Evolutionary conservation across 2,113 vertebrate genomes (phyloP), one percentile per base, ranked within the genome.

Genomic region (Albula goreensis): DNA sequence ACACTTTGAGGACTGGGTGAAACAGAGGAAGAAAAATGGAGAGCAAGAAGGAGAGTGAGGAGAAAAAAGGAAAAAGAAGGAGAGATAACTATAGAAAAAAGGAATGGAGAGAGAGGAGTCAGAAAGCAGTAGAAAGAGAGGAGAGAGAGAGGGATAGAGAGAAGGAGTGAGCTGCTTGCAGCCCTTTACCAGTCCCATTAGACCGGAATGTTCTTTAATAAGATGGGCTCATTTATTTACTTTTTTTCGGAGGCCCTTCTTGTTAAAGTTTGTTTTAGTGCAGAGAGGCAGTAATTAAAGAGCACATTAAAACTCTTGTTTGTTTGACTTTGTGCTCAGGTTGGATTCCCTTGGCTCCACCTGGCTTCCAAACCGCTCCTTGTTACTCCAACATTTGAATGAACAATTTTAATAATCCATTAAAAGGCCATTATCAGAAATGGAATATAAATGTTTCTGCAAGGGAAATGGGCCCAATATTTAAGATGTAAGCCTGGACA

Each of bases 291-390:
- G 88, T 90, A 88, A 93, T 94, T 91, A 92, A 80, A 19, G 70
- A 10, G 17, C 83, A 80, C 89, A 90, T 93, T 89, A 91, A 91
- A 92, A 82, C 83, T 74, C 52, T 81, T 91, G 88, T 92, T 93
- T 92, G 89, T 91, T 93, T 89, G 89, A 91, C 87, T 92, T 87
- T 84, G 79, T 87, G 89, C 92, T 91, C 86, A 90, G 91, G 92
- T 92, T 89, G 88, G 88, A 90, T 89, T 89, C 87, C 84, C 86
- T 90, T 84, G 91, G 89, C 89, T 88, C 85, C 85, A 87, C 88
- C 89, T 90, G 89, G 90, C 80, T 13, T 12, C n/a, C 53, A 81
- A 56, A 78, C 22, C 85, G 80, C 66, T 85, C 50, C 19, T 78
- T 82, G 86, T 89, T 83, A 70, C 84, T 52, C 78, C 86, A 86